phyloP scores from a whole-genome alignment of 2,888 invertebrate species.

The Eupithecia vulgata region DNA sequence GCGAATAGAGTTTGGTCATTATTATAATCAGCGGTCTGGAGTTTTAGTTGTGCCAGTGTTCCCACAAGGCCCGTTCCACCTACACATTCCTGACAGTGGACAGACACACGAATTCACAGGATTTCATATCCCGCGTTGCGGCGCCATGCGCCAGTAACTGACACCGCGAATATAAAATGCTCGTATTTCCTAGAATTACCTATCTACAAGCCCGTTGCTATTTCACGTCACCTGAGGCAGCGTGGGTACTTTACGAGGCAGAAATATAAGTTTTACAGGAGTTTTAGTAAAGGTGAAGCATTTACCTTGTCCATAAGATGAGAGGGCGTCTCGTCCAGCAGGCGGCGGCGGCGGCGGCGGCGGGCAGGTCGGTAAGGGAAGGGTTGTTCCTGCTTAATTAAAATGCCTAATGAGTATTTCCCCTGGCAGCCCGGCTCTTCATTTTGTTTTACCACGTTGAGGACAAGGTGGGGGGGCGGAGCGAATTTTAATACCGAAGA shows the following conservation, averaged over 20 bases:
- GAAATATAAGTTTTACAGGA: not conserved
- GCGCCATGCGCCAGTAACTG: not conserved
- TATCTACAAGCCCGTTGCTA: not conserved
- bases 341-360: conserved; percentile 28
- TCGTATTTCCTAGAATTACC: conserved; percentile 4
- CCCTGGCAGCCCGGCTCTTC: conserved; percentile 39
- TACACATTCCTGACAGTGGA: not conserved
- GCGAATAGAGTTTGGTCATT: conserved; percentile 40
- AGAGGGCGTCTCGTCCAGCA: conserved; percentile 4
- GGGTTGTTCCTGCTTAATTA: conserved; percentile 58
- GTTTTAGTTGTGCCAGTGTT: conserved; percentile 24
- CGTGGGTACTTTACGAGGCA: not conserved
- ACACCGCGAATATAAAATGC: not conserved
- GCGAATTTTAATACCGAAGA: not conserved
- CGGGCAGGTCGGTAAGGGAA: conserved; percentile 47
- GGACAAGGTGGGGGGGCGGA: not conserved
- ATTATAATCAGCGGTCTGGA: conserved; percentile 46
- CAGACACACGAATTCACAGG: not conserved
- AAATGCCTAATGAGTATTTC: conserved; percentile 63
- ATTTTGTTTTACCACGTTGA: conserved; percentile 41
- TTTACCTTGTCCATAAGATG: not conserved
- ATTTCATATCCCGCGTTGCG: not conserved
- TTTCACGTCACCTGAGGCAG: not conserved
- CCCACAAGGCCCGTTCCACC: conserved; percentile 29
- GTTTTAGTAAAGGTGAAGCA: not conserved